Conservation (phyloP, 2,888 invertebrate species). For the Lasioglossum vierecki region DNA sequence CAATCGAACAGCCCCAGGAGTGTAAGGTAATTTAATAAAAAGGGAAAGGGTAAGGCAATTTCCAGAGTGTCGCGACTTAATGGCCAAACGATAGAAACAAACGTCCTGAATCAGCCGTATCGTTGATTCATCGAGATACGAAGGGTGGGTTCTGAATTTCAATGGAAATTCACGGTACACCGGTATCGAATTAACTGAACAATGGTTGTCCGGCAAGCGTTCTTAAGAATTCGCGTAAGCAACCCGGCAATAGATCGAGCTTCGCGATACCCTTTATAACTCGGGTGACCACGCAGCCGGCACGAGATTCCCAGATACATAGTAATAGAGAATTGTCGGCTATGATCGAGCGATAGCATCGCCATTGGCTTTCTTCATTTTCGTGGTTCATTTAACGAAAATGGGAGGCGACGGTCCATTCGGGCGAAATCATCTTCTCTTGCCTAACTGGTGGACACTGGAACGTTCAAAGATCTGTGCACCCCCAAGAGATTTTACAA, state of each 20-base stretch:
- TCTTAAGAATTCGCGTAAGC: conserved; percentile 72
- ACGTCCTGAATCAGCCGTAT: conserved; percentile 38
- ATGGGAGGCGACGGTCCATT: conserved; percentile 55
- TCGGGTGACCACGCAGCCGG: conserved; percentile 79
- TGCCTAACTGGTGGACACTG: conserved; percentile 17
- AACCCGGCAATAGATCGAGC: conserved; percentile 77
- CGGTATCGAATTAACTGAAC: conserved; percentile 63
- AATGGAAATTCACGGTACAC: conserved; percentile 64
- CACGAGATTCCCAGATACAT: conserved; percentile 82
- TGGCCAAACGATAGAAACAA: conserved; percentile 27
- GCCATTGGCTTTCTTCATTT: conserved; percentile 76
- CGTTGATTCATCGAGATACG: conserved; percentile 59
- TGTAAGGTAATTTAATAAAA: neutral
- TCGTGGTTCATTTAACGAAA: conserved; percentile 79
- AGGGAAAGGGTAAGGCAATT: neutral
- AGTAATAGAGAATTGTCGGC: conserved; percentile 84
- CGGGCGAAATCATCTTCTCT: conserved; percentile 2
- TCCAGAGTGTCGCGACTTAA: conserved; percentile 27
- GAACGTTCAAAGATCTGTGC: neutral
- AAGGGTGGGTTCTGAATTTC: conserved; percentile 54
- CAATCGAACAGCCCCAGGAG: neutral
- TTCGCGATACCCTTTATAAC: conserved; percentile 75
- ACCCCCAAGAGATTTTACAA: neutral
- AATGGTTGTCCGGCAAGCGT: conserved; percentile 44
- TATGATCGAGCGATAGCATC: conserved; percentile 80